Evolutionary conservation across 2,888 invertebrate species (phyloP), one percentile per base, ranked within the genome.

Genomic region (Synanthedon myopaeformis): DNA sequence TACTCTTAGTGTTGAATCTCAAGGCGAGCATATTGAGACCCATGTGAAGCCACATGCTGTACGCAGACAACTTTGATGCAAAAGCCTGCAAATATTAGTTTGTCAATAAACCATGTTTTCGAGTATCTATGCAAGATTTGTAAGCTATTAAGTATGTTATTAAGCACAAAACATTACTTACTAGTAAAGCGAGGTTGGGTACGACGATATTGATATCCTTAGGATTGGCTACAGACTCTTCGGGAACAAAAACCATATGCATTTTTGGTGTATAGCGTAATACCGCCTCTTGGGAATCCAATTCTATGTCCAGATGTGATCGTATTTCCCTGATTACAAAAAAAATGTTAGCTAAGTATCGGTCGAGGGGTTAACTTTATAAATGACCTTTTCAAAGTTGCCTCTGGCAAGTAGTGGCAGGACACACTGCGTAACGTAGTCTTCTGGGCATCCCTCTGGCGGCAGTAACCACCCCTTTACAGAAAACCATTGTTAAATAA

Each of bases 161-260:
- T n/a, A n/a, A n/a, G n/a, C 35, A 35, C 2, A 28, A 8, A 6
- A 35, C 1, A 35, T 2, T 45, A 60, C 90, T 91, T 87, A 91
- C 94, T 76, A 93, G 66, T 60, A 93, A 81, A 0, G 94, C 92
- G 61, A 94, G 84, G 70, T 95, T 95, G 0, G 93, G 91, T 0
- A 92, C 89, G 0, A 88, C 78, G 2, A 96, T 77, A 17, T 81
- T 74, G 59, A 92, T 89, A 0, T 82, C 69, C 51, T 88, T 77
- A 0, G 92, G 91, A 69, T 92, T 86, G 0, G 91, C 93, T 1
- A 90, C 68, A 0, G 95, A 95, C 64, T 89, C 75, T 53, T 93
- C 92, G 0, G 81, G 89, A 2, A 91, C 68, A 62, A 92, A 92
- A 42, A 84, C 66, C 0, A 91, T 74, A 11, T 75, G 76, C 23